These are phyloP conservation scores for Atta colombica DNA, from an alignment of 1,140 invertebrate genomes.

Conservation along the genomic window DNA sequence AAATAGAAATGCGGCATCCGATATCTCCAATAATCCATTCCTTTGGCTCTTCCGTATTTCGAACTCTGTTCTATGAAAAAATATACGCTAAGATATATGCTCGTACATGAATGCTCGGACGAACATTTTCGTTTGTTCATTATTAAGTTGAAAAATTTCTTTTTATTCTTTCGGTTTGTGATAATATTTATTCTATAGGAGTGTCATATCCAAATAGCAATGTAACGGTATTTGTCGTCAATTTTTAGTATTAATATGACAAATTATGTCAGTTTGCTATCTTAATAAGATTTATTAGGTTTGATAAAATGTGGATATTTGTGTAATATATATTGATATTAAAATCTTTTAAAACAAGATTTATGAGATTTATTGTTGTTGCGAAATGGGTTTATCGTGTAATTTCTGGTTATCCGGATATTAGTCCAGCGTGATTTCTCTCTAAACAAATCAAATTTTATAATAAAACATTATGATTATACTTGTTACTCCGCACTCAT, in stretches of 20 bases:
- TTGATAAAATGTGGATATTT: no score
- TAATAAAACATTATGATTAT: not conserved
- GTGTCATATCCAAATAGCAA: not conserved
- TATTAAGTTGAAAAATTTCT: not conserved
- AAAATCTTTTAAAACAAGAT: not conserved
- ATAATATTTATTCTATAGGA: not conserved
- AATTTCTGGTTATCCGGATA: not conserved
- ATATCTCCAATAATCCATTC: conserved; percentile 60
- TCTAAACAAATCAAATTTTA: conserved; percentile 1
- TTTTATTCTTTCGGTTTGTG: not conserved
- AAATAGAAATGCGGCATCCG: conserved; percentile 57
- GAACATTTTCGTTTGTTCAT: not conserved
- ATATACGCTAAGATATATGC: not conserved
- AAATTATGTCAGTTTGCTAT: no score
- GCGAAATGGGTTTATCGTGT: not conserved
- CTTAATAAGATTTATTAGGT: no score
- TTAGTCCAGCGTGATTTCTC: not conserved
- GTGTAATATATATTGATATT: no score
- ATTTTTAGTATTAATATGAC: no score
- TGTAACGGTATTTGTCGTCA: no score
- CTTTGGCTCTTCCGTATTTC: conserved; percentile 24
- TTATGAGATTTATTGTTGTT: conserved; percentile 13
- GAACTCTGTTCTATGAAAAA: conserved; percentile 1
- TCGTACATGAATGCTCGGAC: not conserved
- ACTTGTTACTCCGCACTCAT: not conserved